Evolutionary conservation across 2,113 vertebrate genomes (phyloP).

Genomic region (Megatriorchis doriae): DNA sequence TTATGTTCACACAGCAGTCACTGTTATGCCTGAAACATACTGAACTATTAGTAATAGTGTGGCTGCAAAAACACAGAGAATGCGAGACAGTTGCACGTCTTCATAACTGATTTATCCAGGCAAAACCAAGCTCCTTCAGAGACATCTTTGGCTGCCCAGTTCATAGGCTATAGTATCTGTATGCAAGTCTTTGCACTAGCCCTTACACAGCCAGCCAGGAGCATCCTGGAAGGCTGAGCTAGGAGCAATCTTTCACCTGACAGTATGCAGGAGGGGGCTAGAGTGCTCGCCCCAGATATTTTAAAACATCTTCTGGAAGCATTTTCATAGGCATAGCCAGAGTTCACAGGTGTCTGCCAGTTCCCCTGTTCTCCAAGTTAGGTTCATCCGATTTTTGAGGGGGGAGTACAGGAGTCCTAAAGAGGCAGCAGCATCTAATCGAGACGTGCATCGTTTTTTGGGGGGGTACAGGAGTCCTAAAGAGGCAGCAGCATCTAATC

Average conservation of each 20-base stretch:
- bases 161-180: accelerated
- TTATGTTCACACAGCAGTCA: neutral
- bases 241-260: too few species aligned
- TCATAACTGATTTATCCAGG: neutral
- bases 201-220: neutral
- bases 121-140: neutral
- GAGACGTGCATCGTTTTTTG: too few species aligned
- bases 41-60: neutral
- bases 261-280: accelerated
- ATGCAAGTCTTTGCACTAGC: too few species aligned
- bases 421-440: too few species aligned
- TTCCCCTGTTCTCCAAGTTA: neutral
- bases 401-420: too few species aligned
- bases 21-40: neutral
- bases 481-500: too few species aligned
- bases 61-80: neutral
- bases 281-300: neutral
- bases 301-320: neutral
- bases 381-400: too few species aligned
- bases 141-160: neutral
- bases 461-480: too few species aligned
- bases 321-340: neutral
- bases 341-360: neutral
- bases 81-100: neutral
- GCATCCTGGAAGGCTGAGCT: neutral